Conservation (phyloP, 2,797 vertebrate species). For the Paratrypauchen microcephalus region DNA sequence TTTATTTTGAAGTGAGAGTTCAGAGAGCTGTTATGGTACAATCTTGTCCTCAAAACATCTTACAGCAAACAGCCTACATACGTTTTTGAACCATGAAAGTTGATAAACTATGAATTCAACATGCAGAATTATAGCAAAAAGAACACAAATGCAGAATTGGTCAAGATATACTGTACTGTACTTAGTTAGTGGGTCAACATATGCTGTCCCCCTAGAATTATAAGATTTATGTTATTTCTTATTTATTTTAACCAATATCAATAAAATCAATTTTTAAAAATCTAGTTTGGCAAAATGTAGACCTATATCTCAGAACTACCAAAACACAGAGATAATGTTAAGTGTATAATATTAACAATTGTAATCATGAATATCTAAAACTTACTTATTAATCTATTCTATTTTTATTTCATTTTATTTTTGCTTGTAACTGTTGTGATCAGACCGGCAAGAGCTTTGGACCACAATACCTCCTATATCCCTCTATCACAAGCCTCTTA, state of each 20-base stretch:
- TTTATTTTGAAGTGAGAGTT: neutral
- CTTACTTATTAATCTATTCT: slow-evolving; percentile 36
- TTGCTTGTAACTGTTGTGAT: slow-evolving; percentile 28
- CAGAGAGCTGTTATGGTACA: neutral
- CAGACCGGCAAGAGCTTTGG: slow-evolving; percentile 28
- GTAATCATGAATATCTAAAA: neutral
- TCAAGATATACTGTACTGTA: too few species aligned
- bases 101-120: neutral
- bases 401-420: slow-evolving; percentile 28
- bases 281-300: too few species aligned
- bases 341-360: too few species aligned
- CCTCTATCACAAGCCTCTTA: slow-evolving; percentile 47
- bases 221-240: too few species aligned
- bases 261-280: too few species aligned
- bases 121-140: too few species aligned
- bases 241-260: too few species aligned
- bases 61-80: neutral
- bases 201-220: too few species aligned
- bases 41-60: neutral
- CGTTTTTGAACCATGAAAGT: neutral
- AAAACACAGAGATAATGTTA: too few species aligned
- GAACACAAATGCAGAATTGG: too few species aligned
- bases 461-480: slow-evolving; percentile 40
- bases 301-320: too few species aligned
- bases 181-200: neutral